phyloP scores from a whole-genome alignment of 2,797 vertebrate genomes.

The Clarias laeviceps region DNA sequence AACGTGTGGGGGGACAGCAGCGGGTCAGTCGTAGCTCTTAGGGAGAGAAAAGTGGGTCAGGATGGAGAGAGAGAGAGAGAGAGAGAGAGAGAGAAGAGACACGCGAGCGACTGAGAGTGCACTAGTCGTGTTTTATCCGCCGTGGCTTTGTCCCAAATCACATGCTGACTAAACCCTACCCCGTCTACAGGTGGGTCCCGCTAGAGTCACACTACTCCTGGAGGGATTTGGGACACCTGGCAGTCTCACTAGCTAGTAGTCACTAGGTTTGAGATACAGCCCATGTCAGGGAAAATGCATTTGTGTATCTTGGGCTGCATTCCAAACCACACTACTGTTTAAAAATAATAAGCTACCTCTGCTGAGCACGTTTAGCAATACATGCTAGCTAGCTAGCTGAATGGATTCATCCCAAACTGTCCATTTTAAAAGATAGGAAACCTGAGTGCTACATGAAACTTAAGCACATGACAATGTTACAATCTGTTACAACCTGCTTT shows the following conservation, averaged over 20 bases:
- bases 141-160: slow-evolving; percentile 3
- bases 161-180: not conserved
- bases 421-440: not conserved
- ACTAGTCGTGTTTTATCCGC: not conserved
- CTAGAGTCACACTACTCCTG: not conserved
- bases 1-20: slow-evolving; percentile 59
- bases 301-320: not conserved
- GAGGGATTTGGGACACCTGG: not conserved
- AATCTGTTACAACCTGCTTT: not conserved
- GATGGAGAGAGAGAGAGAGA: slow-evolving; percentile 1
- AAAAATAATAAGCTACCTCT: not conserved
- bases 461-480: too few species aligned
- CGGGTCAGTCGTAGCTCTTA: slow-evolving; percentile 63
- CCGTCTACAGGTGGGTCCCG: not conserved
- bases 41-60: slow-evolving; percentile 39
- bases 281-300: not conserved
- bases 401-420: not conserved
- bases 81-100: slow-evolving; percentile 4
- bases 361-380: too few species aligned
- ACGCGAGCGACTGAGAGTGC: not conserved
- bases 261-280: not conserved
- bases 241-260: not conserved
- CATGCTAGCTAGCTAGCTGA: not conserved
- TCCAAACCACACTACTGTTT: not conserved
- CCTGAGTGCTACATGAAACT: not conserved